These are phyloP conservation scores for Podarcis siculus DNA, from an alignment of 2,797 vertebrate genomes.

Conservation along the genomic window DNA sequence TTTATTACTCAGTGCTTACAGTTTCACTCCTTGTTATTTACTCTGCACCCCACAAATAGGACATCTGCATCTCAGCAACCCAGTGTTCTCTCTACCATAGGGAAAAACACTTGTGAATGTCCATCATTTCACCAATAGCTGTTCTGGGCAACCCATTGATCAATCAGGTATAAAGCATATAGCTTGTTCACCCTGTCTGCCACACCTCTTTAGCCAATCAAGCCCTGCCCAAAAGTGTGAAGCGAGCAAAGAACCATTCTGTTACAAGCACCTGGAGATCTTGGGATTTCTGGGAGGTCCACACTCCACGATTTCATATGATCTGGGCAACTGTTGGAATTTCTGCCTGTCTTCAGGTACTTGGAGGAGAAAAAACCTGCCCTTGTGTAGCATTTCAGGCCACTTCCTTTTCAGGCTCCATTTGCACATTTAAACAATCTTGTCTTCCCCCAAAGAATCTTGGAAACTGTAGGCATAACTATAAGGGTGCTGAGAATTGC, in stretches of 20 bases:
- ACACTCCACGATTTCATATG: neutral
- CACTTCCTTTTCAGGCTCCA: neutral
- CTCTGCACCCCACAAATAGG: no score
- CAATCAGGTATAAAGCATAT: neutral
- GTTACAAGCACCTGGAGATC: neutral
- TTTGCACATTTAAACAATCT: no score
- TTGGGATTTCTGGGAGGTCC: neutral
- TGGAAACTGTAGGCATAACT: no score
- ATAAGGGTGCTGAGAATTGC: no score
- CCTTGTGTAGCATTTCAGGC: neutral
- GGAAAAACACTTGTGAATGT: neutral
- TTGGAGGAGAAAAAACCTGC: neutral
- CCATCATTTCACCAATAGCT: neutral
- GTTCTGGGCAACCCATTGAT: neutral
- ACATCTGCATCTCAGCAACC: no score
- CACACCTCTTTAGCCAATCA: neutral
- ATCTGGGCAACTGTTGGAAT: no score
- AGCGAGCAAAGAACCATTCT: neutral
- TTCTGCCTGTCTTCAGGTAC: neutral
- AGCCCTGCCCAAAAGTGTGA: no score
- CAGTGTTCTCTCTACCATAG: neutral
- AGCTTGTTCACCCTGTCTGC: no score
- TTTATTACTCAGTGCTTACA: neutral
- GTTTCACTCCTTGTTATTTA: neutral
- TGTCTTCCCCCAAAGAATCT: no score